Base-by-base conservation (phyloP, 2,797 vertebrate genomes). In the Nothura maculosa region DNA sequence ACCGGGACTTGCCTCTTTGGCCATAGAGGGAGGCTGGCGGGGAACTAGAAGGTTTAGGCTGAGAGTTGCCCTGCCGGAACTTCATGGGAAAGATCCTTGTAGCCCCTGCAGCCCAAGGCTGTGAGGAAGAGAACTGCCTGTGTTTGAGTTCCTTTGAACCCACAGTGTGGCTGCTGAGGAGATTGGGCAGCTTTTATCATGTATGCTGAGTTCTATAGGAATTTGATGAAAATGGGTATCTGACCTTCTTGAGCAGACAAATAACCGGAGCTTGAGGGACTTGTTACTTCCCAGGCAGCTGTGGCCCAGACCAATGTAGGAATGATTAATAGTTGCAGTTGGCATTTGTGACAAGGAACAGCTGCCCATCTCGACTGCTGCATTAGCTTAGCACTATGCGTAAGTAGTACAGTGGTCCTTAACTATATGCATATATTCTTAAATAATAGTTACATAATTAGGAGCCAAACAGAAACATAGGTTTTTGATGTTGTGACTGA, bases 121-220 rank as follows among this genome's bases (percentile, higher is more conserved):
- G 27, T 40, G 57, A 27, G 36, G 32, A 42, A 74, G 57, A 95
- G 58, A 81, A 60, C 45, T 90, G 68, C 47, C 60, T 90, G 84
- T 89, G 77, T n/a, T 85, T 87, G 67, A 34, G 32, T 96, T 94
- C 25, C 32, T 87, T 92, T 93, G 75, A 93, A 76, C 68, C 57
- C 36, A 5, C 47, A 3, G 22, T 8, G n/a, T 90, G 6, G 22
- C 81, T 47, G 32, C 67, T 3, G 20, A 94, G 64, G 48, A 88
- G 47, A 50, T 54, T 24, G 63, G 54, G 48, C 62, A 87, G 7
- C 25, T 70, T 79, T 43, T 90, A 1, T 68, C 47, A 27, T 3
- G 9, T 47, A 69, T 67, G 25, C 9, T 25, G 5, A 66, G 28
- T 50, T 93, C n/a, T 7, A 14, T 13, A 21, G 47, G 16, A 74